Evolutionary conservation across 2,797 vertebrate genomes (phyloP), one percentile per base, ranked within the genome.

Genomic region (Hephaestus fuliginosus): DNA sequence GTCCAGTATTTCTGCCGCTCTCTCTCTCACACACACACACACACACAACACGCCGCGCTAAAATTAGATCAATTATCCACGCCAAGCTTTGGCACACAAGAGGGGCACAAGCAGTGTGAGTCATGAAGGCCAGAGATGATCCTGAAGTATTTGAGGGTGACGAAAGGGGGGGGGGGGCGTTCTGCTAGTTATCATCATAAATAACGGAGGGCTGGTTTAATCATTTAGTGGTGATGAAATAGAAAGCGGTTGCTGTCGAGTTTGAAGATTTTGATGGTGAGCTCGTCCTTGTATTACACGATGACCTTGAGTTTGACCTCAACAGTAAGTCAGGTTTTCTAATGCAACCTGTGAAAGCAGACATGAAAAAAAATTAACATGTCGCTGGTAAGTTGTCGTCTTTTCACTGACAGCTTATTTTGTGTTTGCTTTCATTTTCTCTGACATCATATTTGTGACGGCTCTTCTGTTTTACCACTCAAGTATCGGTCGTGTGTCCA

Each of bases 41-140:
- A 25, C 25, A 25, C 25, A 25, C 25, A 48, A 83, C 80, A 91
- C 84, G 67, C 52, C 5, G 5, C 14, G 74, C 88, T 93, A 91
- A 93, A 94, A 88, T 93, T 92, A 92, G 91, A 94, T 80, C 82
- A 88, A 93, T 94, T 91, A 90, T 89, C 90, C 78, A 88, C 44
- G 84, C 57, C 76, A 70, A 74, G 86, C 74, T 78, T 68, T 84
- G 81, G 85, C 85, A 71, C 82, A 63, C 74, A 66, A 25, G 25
- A 71, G 81, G 78, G 78, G 33, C 76, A 78, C 63, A 57, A 76
- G 69, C 75, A 78, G 75, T 0, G 10, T 57, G 71, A 91, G 67
- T 84, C 89, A 85, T 7, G 68, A 33, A 73, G 78, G 80, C 81
- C 66, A 46, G 53, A 79, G 71, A 81, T 41, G 56, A 69, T 70